These are phyloP conservation scores for Apeira syringaria DNA, from an alignment of 2,888 invertebrate genomes.

Conservation along the genomic window DNA sequence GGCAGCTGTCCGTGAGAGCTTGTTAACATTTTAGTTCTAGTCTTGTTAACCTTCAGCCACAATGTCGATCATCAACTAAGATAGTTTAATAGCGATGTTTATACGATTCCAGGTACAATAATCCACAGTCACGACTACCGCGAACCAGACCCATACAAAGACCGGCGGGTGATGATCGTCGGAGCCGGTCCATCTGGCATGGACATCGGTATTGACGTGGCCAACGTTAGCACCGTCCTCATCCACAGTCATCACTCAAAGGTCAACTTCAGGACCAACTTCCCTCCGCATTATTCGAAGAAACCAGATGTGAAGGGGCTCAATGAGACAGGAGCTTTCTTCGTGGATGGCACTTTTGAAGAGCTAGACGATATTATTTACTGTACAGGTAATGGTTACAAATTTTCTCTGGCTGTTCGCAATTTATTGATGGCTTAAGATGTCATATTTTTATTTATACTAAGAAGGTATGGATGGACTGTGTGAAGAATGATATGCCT, in stretches of 20 bases:
- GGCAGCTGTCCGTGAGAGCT: no score
- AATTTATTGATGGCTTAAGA: no score
- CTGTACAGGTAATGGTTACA: constrained; percentile 87
- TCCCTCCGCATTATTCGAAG: constrained; percentile 73
- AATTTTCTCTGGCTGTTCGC: no score
- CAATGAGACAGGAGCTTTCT: constrained; percentile 75
- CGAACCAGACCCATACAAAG: constrained; percentile 81
- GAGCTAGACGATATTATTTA: constrained; percentile 86
- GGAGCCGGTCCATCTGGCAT: constrained; percentile 90
- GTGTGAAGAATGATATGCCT: no score
- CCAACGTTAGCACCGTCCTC: constrained; percentile 63
- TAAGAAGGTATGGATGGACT: no score
- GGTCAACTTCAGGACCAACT: constrained; percentile 57
- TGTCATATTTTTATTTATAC: no score
- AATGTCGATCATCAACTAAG: no score
- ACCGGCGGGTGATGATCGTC: constrained; percentile 85
- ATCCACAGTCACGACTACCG: constrained; percentile 90
- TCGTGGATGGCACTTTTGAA: constrained; percentile 84
- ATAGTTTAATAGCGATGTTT: no score
- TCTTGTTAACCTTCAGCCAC: no score
- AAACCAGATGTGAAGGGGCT: constrained; percentile 80
- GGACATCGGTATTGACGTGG: constrained; percentile 87
- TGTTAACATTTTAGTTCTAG: no score
- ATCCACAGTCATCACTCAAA: constrained; percentile 79
- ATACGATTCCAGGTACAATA: constrained; percentile 75